Conservation (phyloP, 2,797 vertebrate species). For the Sebastes iracundus region DNA sequence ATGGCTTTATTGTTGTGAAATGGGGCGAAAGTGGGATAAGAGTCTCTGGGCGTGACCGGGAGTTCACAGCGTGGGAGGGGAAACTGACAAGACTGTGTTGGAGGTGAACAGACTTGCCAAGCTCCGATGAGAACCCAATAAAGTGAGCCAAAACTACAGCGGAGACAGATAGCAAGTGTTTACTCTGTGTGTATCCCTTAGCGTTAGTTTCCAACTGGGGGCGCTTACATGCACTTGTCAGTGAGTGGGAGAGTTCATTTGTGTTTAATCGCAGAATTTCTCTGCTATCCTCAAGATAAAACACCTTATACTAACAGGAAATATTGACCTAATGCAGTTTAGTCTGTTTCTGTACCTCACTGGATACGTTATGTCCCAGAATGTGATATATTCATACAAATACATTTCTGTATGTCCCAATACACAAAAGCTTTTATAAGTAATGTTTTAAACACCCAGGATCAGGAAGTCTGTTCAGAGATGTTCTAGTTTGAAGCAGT, state of each 20-base stretch:
- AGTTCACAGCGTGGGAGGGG: slow-evolving; percentile 63
- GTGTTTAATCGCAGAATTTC: slow-evolving; percentile 8
- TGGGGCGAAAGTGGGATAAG: slow-evolving; percentile 7
- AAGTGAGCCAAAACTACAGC: slow-evolving; percentile 43
- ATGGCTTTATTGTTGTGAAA: slow-evolving; percentile 45
- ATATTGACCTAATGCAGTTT: not conserved
- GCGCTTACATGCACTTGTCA: slow-evolving; percentile 1
- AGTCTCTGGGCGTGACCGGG: slow-evolving; percentile 30
- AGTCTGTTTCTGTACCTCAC: not conserved
- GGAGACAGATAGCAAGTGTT: slow-evolving; percentile 69
- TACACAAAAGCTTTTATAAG: not conserved
- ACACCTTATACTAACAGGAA: not conserved
- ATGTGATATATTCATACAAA: not conserved
- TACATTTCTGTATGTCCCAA: not conserved
- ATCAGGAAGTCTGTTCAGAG: not conserved
- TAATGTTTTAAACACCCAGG: not conserved
- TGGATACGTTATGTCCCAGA: not conserved
- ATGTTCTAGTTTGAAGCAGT: not conserved
- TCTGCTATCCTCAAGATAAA: not conserved
- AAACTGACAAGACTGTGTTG: slow-evolving; percentile 51
- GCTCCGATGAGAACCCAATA: slow-evolving; percentile 35
- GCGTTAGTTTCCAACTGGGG: slow-evolving; percentile 1
- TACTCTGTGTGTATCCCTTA: slow-evolving; percentile 18
- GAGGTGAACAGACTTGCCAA: slow-evolving; percentile 38
- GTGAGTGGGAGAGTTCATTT: slow-evolving; percentile 21